Evolutionary conservation across 2,888 invertebrate genomes (phyloP), one percentile per base, ranked within the genome.

Genomic region (Lagria hirta): DNA sequence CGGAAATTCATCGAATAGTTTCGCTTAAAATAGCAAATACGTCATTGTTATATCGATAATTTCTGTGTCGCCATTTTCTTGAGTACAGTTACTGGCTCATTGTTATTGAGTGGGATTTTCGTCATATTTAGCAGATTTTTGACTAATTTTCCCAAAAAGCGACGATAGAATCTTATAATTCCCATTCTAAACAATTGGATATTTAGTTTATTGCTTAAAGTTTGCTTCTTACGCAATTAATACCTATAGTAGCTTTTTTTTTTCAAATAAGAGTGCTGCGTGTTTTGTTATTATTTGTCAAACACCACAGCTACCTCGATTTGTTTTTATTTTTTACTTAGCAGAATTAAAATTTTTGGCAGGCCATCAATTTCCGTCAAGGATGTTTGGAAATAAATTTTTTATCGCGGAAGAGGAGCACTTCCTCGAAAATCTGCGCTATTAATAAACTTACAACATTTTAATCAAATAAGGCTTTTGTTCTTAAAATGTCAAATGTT

Each of bases 21-120:
- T n/a, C n/a, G n/a, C n/a, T n/a, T n/a, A n/a, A n/a, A n/a, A n/a
- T n/a, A n/a, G n/a, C n/a, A 14, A 21, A 30, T 37, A 38, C 30
- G 38, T 23, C 17, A 30, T 15, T 8, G 17, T 5, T n/a, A 18
- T 26, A 8, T 23, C 12, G 32, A 26, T 33, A 32, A 33, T 41
- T 24, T 20, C 32, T 41, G 10, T 47, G 47, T 47, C 47, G 47
- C 47, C 47, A 47, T 47, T 47, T 47, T 47, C 42, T 34, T 47
- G 14, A 18, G 33, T 47, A 47, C 47, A 42, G 47, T 47, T 47
- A 42, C 37, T 38, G 38, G 16, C 38, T 32, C 42, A 37, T 47
- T 47, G 47, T 47, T 42, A 24, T 35, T 28, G 24, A 16, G 27
- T 13, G 38, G 20, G n/a, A 17, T 20, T 34, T 29, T 23, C 24